Evolutionary conservation across 2,797 vertebrate genomes (phyloP).

Genomic region (Molossus alvarezi): DNA sequence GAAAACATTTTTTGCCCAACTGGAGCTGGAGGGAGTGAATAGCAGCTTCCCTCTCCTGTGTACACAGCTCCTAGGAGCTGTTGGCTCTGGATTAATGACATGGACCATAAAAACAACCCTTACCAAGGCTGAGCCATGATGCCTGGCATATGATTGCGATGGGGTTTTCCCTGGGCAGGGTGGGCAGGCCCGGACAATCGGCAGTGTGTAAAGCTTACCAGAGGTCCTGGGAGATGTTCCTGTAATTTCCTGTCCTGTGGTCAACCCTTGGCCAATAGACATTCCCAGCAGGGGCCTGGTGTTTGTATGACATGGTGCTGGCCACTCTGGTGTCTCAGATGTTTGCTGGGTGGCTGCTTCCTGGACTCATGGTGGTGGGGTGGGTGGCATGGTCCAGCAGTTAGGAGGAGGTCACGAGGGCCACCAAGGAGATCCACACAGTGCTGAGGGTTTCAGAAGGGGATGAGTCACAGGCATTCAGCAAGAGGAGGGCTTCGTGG

Average conservation of each 20-base stretch:
- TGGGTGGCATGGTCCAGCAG: background rate
- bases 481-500: background rate
- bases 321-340: background rate
- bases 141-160: background rate
- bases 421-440: background rate
- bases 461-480: background rate
- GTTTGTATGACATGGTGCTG: background rate
- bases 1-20: background rate
- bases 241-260: background rate
- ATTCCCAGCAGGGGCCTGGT: background rate
- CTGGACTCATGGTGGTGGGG: background rate
- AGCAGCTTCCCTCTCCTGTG: background rate
- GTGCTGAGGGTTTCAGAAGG: background rate
- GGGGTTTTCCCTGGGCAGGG: background rate
- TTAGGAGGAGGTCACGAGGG: background rate
- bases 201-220: background rate
- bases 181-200: background rate
- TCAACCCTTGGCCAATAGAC: background rate
- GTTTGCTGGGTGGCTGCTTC: background rate
- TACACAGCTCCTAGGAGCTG: background rate
- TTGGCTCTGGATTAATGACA: background rate
- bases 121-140: rapidly evolving
- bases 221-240: background rate
- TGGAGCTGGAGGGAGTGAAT: background rate
- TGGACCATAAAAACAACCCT: background rate